Conservation (phyloP, 2,888 invertebrate genomes). For the Boloria selene region DNA sequence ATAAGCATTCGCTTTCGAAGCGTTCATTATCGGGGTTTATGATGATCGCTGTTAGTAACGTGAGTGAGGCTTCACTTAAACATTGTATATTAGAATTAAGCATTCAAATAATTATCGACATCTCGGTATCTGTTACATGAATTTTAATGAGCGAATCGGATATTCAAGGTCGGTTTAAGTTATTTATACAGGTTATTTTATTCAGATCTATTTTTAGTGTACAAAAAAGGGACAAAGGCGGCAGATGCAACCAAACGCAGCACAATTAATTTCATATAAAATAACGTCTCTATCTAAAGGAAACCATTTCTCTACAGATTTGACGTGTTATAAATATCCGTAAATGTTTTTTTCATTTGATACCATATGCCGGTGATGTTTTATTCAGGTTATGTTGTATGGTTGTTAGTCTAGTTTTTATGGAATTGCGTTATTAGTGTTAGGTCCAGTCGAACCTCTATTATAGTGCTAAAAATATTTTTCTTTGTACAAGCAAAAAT, state of each 20-base stretch:
- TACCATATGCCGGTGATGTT: constrained; percentile 59
- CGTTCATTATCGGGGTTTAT: constrained; percentile 68
- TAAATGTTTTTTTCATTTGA: constrained; percentile 57
- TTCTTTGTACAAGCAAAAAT: constrained; percentile 10
- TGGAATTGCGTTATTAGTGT: constrained; percentile 26
- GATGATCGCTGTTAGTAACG: constrained; percentile 56
- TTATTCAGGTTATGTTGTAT: constrained; percentile 49
- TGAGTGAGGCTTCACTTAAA: constrained; percentile 46
- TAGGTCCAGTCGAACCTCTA: constrained; percentile 12
- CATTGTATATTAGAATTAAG: constrained; percentile 52
- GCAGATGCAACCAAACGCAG: constrained; percentile 71
- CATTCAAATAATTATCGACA: constrained; percentile 63
- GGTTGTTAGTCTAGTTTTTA: constrained; percentile 40
- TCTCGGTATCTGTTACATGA: constrained; percentile 63
- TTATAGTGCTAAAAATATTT: constrained; percentile 15
- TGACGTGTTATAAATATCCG: constrained; percentile 80
- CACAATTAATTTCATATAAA: constrained; percentile 78
- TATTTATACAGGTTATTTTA: constrained; percentile 2
- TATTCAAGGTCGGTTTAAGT: constrained; percentile 40
- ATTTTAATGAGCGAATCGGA: constrained; percentile 65
- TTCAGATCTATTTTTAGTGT: constrained; percentile 30
- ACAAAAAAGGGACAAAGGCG: constrained; percentile 65
- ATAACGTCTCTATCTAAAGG: constrained; percentile 74
- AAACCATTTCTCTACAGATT: constrained; percentile 77
- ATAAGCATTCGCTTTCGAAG: constrained; percentile 66